Conservation (phyloP, 1,140 invertebrate species). For the Papilio polyxenes region DNA sequence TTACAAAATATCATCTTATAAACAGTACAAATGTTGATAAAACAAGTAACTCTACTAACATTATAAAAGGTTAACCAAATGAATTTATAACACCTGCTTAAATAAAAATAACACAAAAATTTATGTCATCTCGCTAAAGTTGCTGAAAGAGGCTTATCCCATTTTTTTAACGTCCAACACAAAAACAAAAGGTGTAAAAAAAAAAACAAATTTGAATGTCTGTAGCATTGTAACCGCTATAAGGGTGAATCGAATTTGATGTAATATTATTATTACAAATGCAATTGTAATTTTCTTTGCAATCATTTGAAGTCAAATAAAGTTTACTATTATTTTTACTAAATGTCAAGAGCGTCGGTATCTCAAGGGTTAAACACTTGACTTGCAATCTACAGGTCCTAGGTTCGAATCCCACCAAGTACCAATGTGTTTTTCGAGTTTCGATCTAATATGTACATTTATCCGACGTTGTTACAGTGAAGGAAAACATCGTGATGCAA, state of each 20-base stretch:
- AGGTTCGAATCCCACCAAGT: no score
- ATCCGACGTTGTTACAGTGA: no score
- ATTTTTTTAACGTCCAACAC: background rate
- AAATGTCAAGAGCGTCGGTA: no score
- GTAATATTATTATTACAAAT: no score
- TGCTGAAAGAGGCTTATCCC: background rate
- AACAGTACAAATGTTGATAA: background rate
- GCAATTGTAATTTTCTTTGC: no score
- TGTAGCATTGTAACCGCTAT: background rate
- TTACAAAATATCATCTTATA: background rate
- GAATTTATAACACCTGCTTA: slow-evolving; percentile 27
- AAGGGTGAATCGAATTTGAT: background rate
- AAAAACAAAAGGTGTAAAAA: background rate
- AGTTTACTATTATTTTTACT: no score
- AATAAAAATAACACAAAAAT: slow-evolving; percentile 11
- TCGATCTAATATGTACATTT: no score
- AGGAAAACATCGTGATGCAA: no score
- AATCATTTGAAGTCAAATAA: no score
- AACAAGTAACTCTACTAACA: background rate
- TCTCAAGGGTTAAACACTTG: no score
- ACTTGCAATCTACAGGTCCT: no score
- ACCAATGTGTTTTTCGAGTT: no score
- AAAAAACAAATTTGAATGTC: background rate
- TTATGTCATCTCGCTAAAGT: background rate
- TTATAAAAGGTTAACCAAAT: slow-evolving; percentile 24